Conservation (phyloP, 2,797 vertebrate genomes). For the Spea hammondii region DNA sequence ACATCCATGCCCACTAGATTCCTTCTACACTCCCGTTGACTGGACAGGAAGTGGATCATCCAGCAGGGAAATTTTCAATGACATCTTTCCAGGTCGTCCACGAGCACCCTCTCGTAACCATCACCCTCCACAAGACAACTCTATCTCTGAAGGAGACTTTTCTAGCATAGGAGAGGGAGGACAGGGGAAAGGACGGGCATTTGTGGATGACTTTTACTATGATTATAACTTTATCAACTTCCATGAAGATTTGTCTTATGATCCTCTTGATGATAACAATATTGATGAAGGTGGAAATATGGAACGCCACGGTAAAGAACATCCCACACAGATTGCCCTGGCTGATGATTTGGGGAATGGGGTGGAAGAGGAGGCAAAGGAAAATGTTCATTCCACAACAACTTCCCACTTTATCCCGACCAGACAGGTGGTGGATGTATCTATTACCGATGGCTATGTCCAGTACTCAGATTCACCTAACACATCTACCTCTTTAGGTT, state of each 20-base stretch:
- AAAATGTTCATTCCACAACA: conserved; percentile 1
- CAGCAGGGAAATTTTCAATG: conserved; percentile 80
- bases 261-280: conserved; percentile 60
- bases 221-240: conserved; percentile 98
- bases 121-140: conserved; percentile 60
- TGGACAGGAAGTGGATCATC: conserved; percentile 88
- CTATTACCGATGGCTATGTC: not conserved
- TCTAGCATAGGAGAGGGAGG: conserved; percentile 60
- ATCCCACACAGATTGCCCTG: not conserved
- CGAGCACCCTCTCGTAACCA: conserved; percentile 45
- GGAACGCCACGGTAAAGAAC: not conserved
- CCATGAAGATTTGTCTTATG: conserved; percentile 85
- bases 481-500: not conserved
- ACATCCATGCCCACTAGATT: conserved; percentile 64
- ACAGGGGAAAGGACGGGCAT: conserved; percentile 61
- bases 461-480: not conserved
- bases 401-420: not conserved
- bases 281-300: not conserved
- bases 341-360: not conserved
- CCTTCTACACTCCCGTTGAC: conserved; percentile 60
- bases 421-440: not conserved
- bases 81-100: conserved; percentile 69
- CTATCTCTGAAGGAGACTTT: conserved; percentile 70
- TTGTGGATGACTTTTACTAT: conserved; percentile 94
- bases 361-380: not conserved